Conservation (phyloP, 2,113 vertebrate species). For the Pterocles burchelli region DNA sequence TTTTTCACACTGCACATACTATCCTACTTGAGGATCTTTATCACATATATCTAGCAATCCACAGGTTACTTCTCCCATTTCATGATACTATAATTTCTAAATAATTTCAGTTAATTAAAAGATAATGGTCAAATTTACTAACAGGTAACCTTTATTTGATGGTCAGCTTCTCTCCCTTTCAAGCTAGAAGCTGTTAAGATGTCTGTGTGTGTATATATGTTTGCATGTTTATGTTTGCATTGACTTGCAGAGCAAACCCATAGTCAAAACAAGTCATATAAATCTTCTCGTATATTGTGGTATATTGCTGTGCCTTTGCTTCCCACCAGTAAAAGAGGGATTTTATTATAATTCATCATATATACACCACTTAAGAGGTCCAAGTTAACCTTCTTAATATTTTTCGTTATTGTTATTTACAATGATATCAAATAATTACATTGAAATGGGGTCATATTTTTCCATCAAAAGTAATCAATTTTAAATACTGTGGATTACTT, state of each 20-base stretch:
- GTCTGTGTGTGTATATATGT: fast-evolving
- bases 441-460: background rate
- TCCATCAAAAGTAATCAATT: background rate
- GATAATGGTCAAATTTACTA: background rate
- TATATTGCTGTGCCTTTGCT: background rate
- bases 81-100: background rate
- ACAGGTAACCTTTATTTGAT: background rate
- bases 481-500: background rate
- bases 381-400: background rate
- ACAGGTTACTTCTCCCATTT: background rate
- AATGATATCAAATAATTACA: background rate
- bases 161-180: background rate
- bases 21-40: background rate
- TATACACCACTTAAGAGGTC: background rate
- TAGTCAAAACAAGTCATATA: background rate
- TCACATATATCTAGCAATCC: background rate
- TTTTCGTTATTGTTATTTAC: background rate
- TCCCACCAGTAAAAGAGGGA: background rate
- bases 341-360: background rate
- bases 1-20: background rate
- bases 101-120: background rate
- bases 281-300: background rate
- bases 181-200: background rate
- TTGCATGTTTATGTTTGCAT: background rate
- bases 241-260: background rate